Conservation (phyloP, 2,888 invertebrate species). For the Dasypolia templi region DNA sequence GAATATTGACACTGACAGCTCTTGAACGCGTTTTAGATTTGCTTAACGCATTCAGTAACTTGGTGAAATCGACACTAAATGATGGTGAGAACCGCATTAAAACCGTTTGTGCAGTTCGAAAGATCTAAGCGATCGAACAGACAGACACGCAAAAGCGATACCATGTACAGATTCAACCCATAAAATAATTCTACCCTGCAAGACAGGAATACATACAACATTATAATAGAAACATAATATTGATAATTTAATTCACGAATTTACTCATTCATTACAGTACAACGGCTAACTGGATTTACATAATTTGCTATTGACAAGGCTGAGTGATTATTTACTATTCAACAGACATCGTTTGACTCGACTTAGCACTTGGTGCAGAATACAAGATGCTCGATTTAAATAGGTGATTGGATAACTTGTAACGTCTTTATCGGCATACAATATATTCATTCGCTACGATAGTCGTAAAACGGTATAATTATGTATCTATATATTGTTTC, state of each 20-base stretch:
- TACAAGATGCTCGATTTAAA: constrained; percentile 57
- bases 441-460: constrained; percentile 9
- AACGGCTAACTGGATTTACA: constrained; percentile 66
- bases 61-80: too few relatives aligned
- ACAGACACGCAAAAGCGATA: neutral
- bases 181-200: neutral
- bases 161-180: neutral
- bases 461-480: constrained; percentile 8
- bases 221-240: constrained; percentile 20
- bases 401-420: constrained; percentile 54
- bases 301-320: constrained; percentile 71
- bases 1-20: too few relatives aligned
- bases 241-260: constrained; percentile 41
- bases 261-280: constrained; percentile 55
- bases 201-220: constrained; percentile 6
- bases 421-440: constrained; percentile 21
- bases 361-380: constrained; percentile 36
- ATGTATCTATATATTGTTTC: too few relatives aligned
- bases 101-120: neutral
- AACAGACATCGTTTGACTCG: constrained; percentile 50
- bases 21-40: too few relatives aligned
- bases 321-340: constrained; percentile 72
- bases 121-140: neutral
- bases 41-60: too few relatives aligned
- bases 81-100: too few relatives aligned